Percentiles rank a stretch among this genome's conserved stretches.
Evolutionary conservation across 2,797 vertebrate species (phyloP).

Genomic region (Siniperca scherzeri): DNA sequence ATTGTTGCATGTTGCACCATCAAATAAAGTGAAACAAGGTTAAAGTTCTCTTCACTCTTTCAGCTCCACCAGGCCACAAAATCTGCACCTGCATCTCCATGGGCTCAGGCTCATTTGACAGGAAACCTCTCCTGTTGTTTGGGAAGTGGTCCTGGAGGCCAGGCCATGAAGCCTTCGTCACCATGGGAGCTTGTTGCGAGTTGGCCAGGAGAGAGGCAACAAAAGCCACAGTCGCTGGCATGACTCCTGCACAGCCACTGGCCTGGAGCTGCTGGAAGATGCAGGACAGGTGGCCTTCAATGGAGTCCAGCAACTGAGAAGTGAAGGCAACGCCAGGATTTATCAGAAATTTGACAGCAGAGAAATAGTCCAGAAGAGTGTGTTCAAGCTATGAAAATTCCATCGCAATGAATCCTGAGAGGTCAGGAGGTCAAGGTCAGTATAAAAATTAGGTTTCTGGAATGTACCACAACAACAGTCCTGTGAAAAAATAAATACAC

Average conservation of each 20-base stretch:
- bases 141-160: slow-evolving; percentile 47
- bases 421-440: slow-evolving; percentile 20
- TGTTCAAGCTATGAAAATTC: not conserved
- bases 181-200: slow-evolving; percentile 37
- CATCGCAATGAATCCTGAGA: slow-evolving; percentile 10
- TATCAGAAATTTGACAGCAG: slow-evolving; percentile 36
- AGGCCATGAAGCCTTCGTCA: slow-evolving; percentile 37
- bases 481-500: not conserved
- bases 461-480: not conserved
- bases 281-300: slow-evolving; percentile 52
- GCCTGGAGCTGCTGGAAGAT: slow-evolving; percentile 60
- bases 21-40: slow-evolving; percentile 6
- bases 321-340: slow-evolving; percentile 26
- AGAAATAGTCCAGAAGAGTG: not conserved
- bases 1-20: slow-evolving; percentile 5
- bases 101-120: slow-evolving; percentile 35
- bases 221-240: slow-evolving; percentile 58
- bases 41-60: slow-evolving; percentile 25
- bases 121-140: slow-evolving; percentile 37
- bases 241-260: slow-evolving; percentile 40
- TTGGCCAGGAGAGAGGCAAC: slow-evolving; percentile 43
- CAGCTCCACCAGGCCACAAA: slow-evolving; percentile 7
- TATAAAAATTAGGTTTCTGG: slow-evolving; percentile 12
- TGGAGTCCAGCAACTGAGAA: slow-evolving; percentile 23
- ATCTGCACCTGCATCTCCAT: slow-evolving; percentile 23